Evolutionary conservation across 1,140 invertebrate genomes (phyloP), one percentile per base, ranked within the genome.

Genomic region (Trichomalopsis sarcophagae): DNA sequence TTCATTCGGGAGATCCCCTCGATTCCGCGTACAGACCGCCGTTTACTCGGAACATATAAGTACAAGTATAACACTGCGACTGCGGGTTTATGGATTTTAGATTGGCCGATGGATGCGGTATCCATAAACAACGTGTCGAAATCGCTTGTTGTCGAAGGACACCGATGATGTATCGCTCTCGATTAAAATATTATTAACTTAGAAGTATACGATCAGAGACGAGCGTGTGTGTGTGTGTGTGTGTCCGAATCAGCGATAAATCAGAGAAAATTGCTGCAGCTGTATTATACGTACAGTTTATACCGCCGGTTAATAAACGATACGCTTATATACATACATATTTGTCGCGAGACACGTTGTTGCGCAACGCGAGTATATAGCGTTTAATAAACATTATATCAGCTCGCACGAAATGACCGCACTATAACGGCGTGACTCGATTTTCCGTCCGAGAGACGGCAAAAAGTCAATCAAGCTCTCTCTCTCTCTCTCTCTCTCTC

Each of bases 111-210:
- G 14, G 14, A n/a, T 62, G 55, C 17, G 21, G 7, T 62, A 62
- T n/a, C n/a, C 7, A 62, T 62, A 62, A 6, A 62, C 5, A n/a
- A 62, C 55, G 55, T 71, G 69, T 14, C 69, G 30, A 30, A 71
- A 71, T 71, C 69, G 69, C 2, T 33, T 30, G 69, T 71, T 71
- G 23, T 13, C 23, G 23, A 62, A 62, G 30, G 69, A 11, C 69
- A 27, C 69, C 69, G 69, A 33, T 71, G 69, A 71, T 71, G 9
- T 33, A 71, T 27, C 69, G 69, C 55, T n/a, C 21, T n/a, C 55
- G 55, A n/a, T 62, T 62, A 62, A 62, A 62, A 62, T 62, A 62
- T 62, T 62, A 62, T 62, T 62, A 62, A 62, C 55, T 62, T 62
- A 62, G 55, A 62, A 62, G 17, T 21, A 62, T 21, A 62, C 21